These are phyloP conservation scores for Nipponacmea schrenckii DNA, from an alignment of 2,888 invertebrate genomes.

Conservation along the genomic window DNA sequence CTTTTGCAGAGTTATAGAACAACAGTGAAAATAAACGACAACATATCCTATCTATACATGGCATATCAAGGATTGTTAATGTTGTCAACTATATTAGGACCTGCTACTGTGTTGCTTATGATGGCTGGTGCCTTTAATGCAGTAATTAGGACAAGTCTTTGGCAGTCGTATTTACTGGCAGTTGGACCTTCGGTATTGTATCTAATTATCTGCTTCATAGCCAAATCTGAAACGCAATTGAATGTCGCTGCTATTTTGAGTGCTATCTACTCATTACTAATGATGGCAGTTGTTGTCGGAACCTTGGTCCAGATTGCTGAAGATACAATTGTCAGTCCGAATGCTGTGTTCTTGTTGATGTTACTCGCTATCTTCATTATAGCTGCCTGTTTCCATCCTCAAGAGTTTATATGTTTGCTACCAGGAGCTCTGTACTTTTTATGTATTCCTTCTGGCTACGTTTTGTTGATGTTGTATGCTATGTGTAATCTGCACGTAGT, in stretches of 20 bases:
- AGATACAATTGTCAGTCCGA: slow-evolving; percentile 59
- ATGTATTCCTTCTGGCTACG: slow-evolving; percentile 93
- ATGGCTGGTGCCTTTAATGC: slow-evolving; percentile 62
- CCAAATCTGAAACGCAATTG: slow-evolving; percentile 54
- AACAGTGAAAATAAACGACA: slow-evolving; percentile 95
- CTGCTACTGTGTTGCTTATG: slow-evolving; percentile 65
- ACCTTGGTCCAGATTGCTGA: slow-evolving; percentile 54
- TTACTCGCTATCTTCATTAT: slow-evolving; percentile 56
- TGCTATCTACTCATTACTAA: slow-evolving; percentile 58
- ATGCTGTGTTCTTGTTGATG: slow-evolving; percentile 59
- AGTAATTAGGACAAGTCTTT: slow-evolving; percentile 52
- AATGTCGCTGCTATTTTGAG: slow-evolving; percentile 57
- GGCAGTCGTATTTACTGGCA: slow-evolving; percentile 57
- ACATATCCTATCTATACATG: slow-evolving; percentile 78
- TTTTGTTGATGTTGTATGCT: slow-evolving; percentile 89
- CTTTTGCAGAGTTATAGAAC: slow-evolving; percentile 83
- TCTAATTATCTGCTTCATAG: slow-evolving; percentile 57
- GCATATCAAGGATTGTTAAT: slow-evolving; percentile 53
- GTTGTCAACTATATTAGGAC: slow-evolving; percentile 46
- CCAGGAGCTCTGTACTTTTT: slow-evolving; percentile 79
- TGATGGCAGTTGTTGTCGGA: slow-evolving; percentile 64
- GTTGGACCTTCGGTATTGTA: slow-evolving; percentile 55
- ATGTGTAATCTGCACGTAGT: slow-evolving; percentile 92
- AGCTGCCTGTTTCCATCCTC: slow-evolving; percentile 60
- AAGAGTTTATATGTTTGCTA: slow-evolving; percentile 60